Evolutionary conservation across 2,888 invertebrate species (phyloP), one percentile per base, ranked within the genome.

Genomic region (Plebejus argus): DNA sequence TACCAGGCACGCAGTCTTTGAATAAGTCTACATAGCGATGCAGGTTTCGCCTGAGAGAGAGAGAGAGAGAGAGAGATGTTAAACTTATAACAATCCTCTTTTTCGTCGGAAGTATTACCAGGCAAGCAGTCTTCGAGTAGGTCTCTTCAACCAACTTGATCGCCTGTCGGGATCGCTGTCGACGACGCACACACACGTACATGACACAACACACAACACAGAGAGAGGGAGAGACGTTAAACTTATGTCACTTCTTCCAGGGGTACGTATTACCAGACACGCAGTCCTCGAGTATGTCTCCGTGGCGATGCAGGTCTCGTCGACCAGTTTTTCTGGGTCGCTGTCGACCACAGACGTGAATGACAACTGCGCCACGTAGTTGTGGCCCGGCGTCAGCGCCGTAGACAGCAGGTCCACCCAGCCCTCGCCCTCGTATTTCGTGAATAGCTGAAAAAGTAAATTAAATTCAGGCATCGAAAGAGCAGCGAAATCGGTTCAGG

Each of bases 391-490:
- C 0, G 79, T 56, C 70, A 92, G 78, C 0, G 76, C 8, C n/a
- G 81, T 79, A 0, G 87, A 84, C 15, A 74, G 28, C 33, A 74
- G 0, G 72, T 84, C 80, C 28, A 85, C 78, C 81, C 84, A 86
- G 23, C 88, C 86, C 76, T 92, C 88, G 3, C 84, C 85, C 0
- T 85, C 82, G 80, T 88, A 91, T 74, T 85, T 84, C 0, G 89
- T 87, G 76, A 86, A 85, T 33, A 91, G 83, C 91, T 91, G 80
- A 76, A 23, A 23, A 23, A 18, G 5, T 1, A 18, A 53, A 53
- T 15, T 49, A 18, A 4, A 45, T 45, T 2, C 45, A 39, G 39
- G 10, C 39, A 45, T 45, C 45, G 12, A 45, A 45, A 45, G 45
- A 39, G 10, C 39, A 39, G 10, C 39, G 1, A 39, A 39, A 39